Percentiles rank a stretch among this genome's conserved stretches.
Conservation (phyloP, 1,140 invertebrate species). For the Euwallacea fornicatus region DNA sequence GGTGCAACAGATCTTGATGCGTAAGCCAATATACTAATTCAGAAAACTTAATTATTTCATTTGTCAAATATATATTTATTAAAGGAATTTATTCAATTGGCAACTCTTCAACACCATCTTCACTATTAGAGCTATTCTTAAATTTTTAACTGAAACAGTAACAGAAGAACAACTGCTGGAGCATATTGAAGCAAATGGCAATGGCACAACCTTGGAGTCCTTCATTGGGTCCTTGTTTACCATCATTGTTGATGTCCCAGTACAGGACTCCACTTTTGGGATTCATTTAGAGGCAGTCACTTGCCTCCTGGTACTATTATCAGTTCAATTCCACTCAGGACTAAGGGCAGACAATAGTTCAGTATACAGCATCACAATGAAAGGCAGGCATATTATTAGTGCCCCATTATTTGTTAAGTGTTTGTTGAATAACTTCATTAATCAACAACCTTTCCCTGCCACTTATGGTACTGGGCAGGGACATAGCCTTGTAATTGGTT, state of each 20-base stretch:
- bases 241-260: constrained; percentile 76
- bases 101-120: constrained; percentile 94
- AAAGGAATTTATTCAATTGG: constrained; percentile 89
- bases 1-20: constrained; percentile 83
- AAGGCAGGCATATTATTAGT: constrained; percentile 69
- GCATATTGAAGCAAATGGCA: constrained; percentile 64
- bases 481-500: constrained; percentile 80
- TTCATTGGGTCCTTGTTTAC: constrained; percentile 71
- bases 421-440: constrained; percentile 75
- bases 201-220: constrained; percentile 57
- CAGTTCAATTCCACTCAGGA: constrained; percentile 83
- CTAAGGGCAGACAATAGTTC: constrained; percentile 62
- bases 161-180: constrained; percentile 74
- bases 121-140: constrained; percentile 83
- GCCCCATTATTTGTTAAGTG: constrained; percentile 75
- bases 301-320: constrained; percentile 81
- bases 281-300: constrained; percentile 88
- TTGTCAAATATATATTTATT: constrained; percentile 45
- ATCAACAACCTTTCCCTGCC: constrained; percentile 74
- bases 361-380: constrained; percentile 71
- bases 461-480: constrained; percentile 63
- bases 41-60: constrained; percentile 15
- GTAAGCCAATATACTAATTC: constrained; percentile 58
- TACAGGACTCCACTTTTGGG: constrained; percentile 84
- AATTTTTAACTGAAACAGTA: constrained; percentile 83